A percentile compares a stretch with the other conserved stretches of the same genome.
Evolutionary conservation across 1,140 invertebrate species (phyloP).

Genomic region (Temnothorax longispinosus): DNA sequence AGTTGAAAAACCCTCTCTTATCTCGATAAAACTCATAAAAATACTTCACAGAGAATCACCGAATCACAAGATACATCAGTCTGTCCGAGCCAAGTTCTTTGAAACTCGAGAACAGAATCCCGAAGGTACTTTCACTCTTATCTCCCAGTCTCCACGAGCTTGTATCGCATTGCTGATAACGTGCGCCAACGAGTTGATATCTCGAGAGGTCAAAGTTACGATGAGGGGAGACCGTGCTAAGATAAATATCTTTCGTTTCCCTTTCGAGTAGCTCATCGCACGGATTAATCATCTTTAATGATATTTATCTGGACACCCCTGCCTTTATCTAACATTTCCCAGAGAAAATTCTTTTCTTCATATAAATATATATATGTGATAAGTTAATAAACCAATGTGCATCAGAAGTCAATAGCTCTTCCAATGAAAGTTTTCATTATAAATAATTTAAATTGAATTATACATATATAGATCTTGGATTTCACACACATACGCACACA

Average conservation of each 20-base stretch:
- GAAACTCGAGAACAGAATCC: constrained; percentile 31
- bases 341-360: constrained; percentile 13
- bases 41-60: constrained; percentile 15
- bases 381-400: background rate
- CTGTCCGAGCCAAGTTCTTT: constrained; percentile 7
- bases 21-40: constrained; percentile 45
- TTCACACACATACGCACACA: background rate
- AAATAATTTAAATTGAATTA: constrained; percentile 9
- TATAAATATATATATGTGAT: background rate
- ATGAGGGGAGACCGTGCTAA: constrained; percentile 35
- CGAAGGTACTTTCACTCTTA: constrained; percentile 64
- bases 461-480: background rate
- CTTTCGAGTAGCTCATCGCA: constrained; percentile 26
- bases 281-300: constrained; percentile 67
- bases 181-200: constrained; percentile 43
- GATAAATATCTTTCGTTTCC: constrained; percentile 61
- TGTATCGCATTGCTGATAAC: constrained; percentile 39
- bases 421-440: background rate
- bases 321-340: background rate
- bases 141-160: constrained; percentile 41
- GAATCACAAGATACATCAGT: constrained; percentile 40
- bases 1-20: background rate
- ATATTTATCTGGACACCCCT: constrained; percentile 64
- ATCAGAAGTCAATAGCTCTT: constrained; percentile 15
- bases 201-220: constrained; percentile 64